Evolutionary conservation across 2,113 vertebrate genomes (phyloP), one percentile per base, ranked within the genome.

Genomic region (Lophochroa leadbeateri): DNA sequence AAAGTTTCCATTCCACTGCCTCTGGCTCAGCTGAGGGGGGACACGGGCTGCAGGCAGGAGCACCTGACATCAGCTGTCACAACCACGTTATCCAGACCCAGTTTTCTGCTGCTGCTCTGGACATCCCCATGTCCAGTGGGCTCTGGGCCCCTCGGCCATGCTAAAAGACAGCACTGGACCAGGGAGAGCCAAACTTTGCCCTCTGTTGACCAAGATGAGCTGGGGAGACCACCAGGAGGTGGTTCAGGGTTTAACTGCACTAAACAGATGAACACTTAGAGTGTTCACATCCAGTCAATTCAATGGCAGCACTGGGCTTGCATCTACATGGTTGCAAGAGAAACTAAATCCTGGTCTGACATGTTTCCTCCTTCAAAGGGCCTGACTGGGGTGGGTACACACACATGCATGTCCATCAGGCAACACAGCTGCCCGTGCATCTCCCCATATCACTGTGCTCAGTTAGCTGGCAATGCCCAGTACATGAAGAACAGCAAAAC

Each of bases 51-150:
- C n/a, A 17, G 63, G 2, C 3, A 4, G 58, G 4, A 27, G 25
- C 46, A 80, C 50, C 47, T 43, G 33, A 9, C 13, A 8, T 5
- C 37, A 77, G 52, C 11, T 37, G 44, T 8, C 71, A 53, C 0
- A 0, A 37, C 25, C 61, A 18, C 0, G 0, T 33, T 25, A 24
- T 41, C 14, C 3, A 2, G 58, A 44, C n/a, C 21, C n/a, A 64
- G n/a, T 50, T 13, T 52, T 20, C 58, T 72, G 23, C 74, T 60
- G 35, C 57, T 70, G 24, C 39, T 18, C 61, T 71, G 46, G 33
- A 35, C 57, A 58, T 35, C 31, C 71, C 46, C 20, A 1, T 0
- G 18, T 7, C 53, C 88, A 68, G 37, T 0, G 0, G 46, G 50
- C 15, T 70, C 29, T 35, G 67, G 35, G 14, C 11, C 17, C 23